Percentiles rank a stretch among this genome's conserved stretches.
phyloP scores from a whole-genome alignment of 2,888 invertebrate species.

The Saturnia japonica region DNA sequence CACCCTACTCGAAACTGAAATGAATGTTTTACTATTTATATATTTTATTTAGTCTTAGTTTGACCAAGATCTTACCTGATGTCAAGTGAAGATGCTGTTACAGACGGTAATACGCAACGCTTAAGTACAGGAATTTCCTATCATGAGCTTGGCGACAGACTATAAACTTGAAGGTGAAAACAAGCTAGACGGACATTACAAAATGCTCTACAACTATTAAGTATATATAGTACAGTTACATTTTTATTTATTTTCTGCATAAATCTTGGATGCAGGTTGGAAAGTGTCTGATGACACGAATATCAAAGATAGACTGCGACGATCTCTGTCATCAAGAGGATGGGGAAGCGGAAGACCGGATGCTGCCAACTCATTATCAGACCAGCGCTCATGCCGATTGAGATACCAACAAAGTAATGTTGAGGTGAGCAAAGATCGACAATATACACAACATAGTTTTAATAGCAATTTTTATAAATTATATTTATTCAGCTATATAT shows the following conservation, averaged over 20 bases:
- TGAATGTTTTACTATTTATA: no score
- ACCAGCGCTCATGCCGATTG: constrained; percentile 87
- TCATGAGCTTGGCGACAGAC: not conserved
- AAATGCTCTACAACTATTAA: not conserved
- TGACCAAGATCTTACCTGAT: not conserved
- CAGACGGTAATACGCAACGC: not conserved
- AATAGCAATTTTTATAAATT: not conserved
- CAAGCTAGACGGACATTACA: not conserved
- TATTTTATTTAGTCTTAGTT: not conserved
- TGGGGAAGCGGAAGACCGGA: constrained; percentile 83
- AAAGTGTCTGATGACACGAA: constrained; percentile 90
- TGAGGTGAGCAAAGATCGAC: constrained; percentile 78
- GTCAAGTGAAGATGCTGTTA: not conserved
- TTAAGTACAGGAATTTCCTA: not conserved
- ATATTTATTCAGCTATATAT: not conserved
- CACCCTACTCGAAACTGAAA: no score
- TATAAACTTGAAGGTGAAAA: not conserved
- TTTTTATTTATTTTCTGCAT: not conserved
- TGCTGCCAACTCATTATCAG: constrained; percentile 84
- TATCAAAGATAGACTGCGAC: constrained; percentile 82
- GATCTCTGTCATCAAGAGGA: constrained; percentile 82
- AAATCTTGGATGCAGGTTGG: constrained; percentile 84
- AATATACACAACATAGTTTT: not conserved
- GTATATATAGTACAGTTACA: not conserved
- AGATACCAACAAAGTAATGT: constrained; percentile 96